Evolutionary conservation across 2,113 vertebrate species (phyloP).

Genomic region (Motacilla tschutschensis): DNA sequence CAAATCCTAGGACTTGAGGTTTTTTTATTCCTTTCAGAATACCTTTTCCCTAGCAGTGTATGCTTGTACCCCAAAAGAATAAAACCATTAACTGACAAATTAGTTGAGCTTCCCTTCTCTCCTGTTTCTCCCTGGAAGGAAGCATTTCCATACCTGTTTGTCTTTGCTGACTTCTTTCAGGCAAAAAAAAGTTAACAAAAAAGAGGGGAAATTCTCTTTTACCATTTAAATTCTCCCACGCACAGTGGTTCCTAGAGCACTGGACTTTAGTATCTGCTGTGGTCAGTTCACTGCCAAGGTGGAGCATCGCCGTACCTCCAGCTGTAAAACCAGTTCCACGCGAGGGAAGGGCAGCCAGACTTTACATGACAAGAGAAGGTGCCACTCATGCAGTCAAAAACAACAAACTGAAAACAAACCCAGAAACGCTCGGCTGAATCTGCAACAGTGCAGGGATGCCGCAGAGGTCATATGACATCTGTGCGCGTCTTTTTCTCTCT

Average conservation of each 20-base stretch:
- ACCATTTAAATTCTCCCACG: slow-evolving; percentile 26
- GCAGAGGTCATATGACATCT: neutral
- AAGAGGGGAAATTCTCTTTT: neutral
- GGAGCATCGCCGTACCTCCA: slow-evolving; percentile 48
- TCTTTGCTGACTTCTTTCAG: neutral
- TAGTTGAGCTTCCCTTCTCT: neutral
- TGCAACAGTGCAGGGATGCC: neutral
- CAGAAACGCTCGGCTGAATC: neutral
- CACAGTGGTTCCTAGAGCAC: slow-evolving; percentile 23
- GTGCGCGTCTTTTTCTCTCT: neutral
- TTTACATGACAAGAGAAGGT: neutral
- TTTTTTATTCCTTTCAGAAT: neutral
- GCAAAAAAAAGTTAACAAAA: neutral
- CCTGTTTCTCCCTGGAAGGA: neutral
- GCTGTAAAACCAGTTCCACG: slow-evolving; percentile 11
- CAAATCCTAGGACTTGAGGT: neutral
- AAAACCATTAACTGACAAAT: neutral
- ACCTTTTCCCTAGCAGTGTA: neutral
- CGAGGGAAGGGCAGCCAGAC: neutral
- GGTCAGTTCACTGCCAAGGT: slow-evolving; percentile 4
- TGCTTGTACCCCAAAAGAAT: neutral
- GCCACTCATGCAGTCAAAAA: neutral
- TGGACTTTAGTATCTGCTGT: slow-evolving; percentile 32
- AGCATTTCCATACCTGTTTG: neutral
- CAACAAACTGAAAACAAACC: neutral